Evolutionary conservation across 2,888 invertebrate species (phyloP), one percentile per base, ranked within the genome.

Genomic region (Frankliniella intonsa): DNA sequence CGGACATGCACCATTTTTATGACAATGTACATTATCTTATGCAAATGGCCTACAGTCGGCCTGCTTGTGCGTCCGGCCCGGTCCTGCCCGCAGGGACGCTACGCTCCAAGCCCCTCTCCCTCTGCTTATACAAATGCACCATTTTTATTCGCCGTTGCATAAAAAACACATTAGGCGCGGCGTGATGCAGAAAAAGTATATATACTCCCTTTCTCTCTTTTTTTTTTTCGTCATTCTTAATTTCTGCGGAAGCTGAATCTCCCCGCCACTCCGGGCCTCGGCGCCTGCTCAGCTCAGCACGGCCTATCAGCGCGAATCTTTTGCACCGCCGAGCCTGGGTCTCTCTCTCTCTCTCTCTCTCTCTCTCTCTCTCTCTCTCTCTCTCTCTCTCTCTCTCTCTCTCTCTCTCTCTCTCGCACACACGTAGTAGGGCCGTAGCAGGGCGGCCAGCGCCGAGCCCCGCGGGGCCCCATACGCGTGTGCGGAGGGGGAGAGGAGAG

Each of bases 61-160:
- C 19, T 55, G 55, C 55, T 19, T 55, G 17, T 55, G 14, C 14
- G 55, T 55, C 55, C 55, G 55, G 17, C 14, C 17, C n/a, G n/a
- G n/a, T n/a, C n/a, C n/a, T n/a, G n/a, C n/a, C 55, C 14, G 17
- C 55, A 19, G 55, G 55, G 55, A 14, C 14, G 55, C 17, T 19
- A 10, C 17, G 55, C 55, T 19, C 55, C 55, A 12, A 5, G 14
- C 12, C 69, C 17, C 62, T 62, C n/a, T 62, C n/a, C 7, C 62
- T 62, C 69, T 76, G 69, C 69, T 76, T 76, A 76, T 76, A 76
- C 69, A 76, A 76, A 76, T 76, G 69, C 69, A 76, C 69, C 69
- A 76, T 76, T 76, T 76, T 76, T 76, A 76, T 76, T 76, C n/a
- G 22, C 22, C 69, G 69, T 76, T 76, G 69, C 69, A 76, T 76